These are phyloP conservation scores for Drosophila koepferae DNA, from an alignment of 2,888 invertebrate species.

Conservation along the genomic window DNA sequence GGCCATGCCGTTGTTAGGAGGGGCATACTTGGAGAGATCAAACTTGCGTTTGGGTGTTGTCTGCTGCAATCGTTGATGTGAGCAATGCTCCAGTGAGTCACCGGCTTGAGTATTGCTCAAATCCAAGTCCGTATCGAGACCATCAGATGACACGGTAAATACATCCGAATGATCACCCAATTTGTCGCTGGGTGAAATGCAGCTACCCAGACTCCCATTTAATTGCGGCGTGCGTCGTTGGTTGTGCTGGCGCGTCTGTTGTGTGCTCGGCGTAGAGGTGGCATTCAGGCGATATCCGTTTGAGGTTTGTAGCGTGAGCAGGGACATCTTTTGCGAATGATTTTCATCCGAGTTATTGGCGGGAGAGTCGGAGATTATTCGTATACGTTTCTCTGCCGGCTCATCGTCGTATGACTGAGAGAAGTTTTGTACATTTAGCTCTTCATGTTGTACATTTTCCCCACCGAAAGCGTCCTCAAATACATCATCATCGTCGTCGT, in stretches of 20 bases:
- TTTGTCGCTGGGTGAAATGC: conserved; percentile 84
- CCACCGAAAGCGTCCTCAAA: conserved; percentile 75
- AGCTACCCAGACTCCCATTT: conserved; percentile 83
- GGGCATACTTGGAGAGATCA: conserved; percentile 81
- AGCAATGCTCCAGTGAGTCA: conserved; percentile 66
- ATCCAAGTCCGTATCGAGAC: conserved; percentile 84
- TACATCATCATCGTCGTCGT: conserved; percentile 58
- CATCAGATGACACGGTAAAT: conserved; percentile 85
- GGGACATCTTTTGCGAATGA: conserved; percentile 54
- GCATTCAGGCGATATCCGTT: conserved; percentile 55
- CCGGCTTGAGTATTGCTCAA: conserved; percentile 82
- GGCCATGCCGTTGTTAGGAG: conserved; percentile 71
- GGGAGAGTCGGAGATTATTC: conserved; percentile 23
- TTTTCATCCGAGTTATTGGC: conserved; percentile 22
- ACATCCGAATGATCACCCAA: conserved; percentile 84
- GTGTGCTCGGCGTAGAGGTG: conserved; percentile 74
- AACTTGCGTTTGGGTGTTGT: conserved; percentile 80
- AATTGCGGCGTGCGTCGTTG: conserved; percentile 70
- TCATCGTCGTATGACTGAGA: conserved; percentile 17
- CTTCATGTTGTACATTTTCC: conserved; percentile 23
- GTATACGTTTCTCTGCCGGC: conserved; percentile 37
- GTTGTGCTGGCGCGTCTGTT: conserved; percentile 41
- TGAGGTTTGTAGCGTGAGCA: conserved; percentile 39
- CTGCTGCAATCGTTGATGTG: conserved; percentile 52
- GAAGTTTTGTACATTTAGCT: neutral